Conservation (phyloP, 2,888 invertebrate genomes). For the Odontothrips loti region DNA sequence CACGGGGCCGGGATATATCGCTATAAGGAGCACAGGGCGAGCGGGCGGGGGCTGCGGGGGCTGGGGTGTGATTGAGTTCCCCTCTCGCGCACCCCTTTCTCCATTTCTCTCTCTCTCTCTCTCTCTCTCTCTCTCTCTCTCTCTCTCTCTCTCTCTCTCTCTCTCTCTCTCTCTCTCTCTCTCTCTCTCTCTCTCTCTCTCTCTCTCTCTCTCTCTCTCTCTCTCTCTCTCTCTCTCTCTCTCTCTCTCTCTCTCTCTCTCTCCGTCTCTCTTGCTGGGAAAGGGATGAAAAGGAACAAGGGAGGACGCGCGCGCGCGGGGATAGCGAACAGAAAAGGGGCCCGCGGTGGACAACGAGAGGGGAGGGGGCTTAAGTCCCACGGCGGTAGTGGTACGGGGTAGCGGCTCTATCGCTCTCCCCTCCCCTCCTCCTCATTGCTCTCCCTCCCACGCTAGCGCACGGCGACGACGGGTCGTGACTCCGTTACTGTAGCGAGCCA, state of each 20-base stretch:
- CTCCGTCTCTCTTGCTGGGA: too few relatives aligned
- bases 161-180: conserved; percentile 35
- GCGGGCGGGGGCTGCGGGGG: too few relatives aligned
- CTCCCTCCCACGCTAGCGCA: too few relatives aligned
- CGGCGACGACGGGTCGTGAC: too few relatives aligned
- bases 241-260: conserved; percentile 34
- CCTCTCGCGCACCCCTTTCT: conserved; percentile 31
- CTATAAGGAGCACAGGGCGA: not conserved
- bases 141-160: conserved; percentile 30
- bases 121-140: conserved; percentile 35
- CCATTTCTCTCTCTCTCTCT: conserved; percentile 36
- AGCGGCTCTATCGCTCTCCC: not conserved
- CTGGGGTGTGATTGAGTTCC: conserved; percentile 17
- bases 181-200: conserved; percentile 36
- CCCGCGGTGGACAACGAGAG: too few relatives aligned
- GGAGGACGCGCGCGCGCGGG: too few relatives aligned
- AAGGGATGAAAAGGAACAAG: too few relatives aligned
- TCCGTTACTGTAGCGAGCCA: too few relatives aligned
- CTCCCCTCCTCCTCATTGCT: not conserved
- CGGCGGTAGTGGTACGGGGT: too few relatives aligned
- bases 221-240: conserved; percentile 36
- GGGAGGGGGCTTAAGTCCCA: too few relatives aligned
- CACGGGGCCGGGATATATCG: not conserved
- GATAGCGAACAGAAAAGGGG: too few relatives aligned
- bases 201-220: conserved; percentile 32